A percentile compares a stretch with the other conserved stretches of the same genome.
Conservation (phyloP, 2,888 invertebrate genomes). For the Dolichopus griseipennis region DNA sequence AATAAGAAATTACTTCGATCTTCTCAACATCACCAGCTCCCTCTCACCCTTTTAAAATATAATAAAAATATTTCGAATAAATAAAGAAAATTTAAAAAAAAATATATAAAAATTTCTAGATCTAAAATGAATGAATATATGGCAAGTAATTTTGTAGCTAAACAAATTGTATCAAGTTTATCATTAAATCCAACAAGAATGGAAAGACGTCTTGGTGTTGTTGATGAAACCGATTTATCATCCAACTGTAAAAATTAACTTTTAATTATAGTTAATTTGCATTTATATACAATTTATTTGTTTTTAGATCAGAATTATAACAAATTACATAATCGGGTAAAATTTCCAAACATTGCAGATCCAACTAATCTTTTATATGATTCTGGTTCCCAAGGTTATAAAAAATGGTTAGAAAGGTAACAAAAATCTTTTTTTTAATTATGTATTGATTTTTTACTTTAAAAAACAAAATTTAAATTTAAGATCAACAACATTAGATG, state of each 20-base stretch:
- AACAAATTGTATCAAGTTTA: conserved; percentile 61
- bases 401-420: conserved; percentile 67
- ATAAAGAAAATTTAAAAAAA: no score
- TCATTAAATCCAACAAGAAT: conserved; percentile 27
- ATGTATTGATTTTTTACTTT: no score
- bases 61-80: no score
- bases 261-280: neutral
- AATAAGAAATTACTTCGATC: no score
- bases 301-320: conserved; percentile 28
- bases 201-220: conserved; percentile 23
- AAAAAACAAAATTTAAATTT: conserved; percentile 18
- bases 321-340: neutral
- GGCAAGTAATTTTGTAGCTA: conserved; percentile 64
- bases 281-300: no score
- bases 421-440: conserved; percentile 22
- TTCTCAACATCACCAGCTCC: no score
- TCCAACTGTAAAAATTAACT: neutral
- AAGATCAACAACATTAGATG: conserved; percentile 62
- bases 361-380: conserved; percentile 53
- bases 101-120: no score
- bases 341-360: conserved; percentile 24
- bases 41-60: no score
- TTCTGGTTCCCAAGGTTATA: conserved; percentile 62
- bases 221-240: conserved; percentile 9
- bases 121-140: conserved; percentile 71